Conservation (phyloP, 2,888 invertebrate genomes). For the Siphonodentalium dalli region DNA sequence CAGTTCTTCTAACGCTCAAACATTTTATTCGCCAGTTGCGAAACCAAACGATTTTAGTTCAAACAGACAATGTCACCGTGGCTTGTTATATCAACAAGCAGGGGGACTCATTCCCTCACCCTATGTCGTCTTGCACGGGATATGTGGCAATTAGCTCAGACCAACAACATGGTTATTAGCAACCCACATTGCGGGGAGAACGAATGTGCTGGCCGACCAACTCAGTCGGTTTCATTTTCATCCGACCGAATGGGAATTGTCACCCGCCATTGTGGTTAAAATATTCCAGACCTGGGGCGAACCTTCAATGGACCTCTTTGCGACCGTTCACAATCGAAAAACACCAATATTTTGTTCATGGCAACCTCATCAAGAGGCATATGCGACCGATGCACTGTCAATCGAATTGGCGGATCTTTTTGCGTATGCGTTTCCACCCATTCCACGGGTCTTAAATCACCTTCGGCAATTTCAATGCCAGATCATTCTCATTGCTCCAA, state of each 20-base stretch:
- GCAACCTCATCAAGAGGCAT: conserved; percentile 14
- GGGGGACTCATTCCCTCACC: conserved; percentile 19
- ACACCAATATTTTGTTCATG: conserved; percentile 18
- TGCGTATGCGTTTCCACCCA: conserved; percentile 23
- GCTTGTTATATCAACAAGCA: conserved; percentile 27
- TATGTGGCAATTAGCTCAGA: conserved; percentile 18
- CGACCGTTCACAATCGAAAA: conserved; percentile 6
- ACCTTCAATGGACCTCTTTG: not conserved
- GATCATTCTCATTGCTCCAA: conserved; percentile 22
- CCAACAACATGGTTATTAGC: conserved; percentile 15
- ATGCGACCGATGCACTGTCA: conserved; percentile 19
- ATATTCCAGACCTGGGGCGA: not conserved
- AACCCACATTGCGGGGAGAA: conserved; percentile 17
- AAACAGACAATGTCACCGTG: conserved; percentile 25
- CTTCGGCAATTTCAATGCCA: conserved; percentile 4
- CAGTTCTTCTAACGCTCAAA: conserved; percentile 15
- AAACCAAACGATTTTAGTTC: conserved; percentile 17
- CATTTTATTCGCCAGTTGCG: conserved; percentile 11
- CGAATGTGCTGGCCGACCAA: conserved; percentile 18
- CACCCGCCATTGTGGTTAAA: not conserved
- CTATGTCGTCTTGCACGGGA: conserved; percentile 24
- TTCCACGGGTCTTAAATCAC: conserved; percentile 10
- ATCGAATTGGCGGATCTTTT: conserved; percentile 22
- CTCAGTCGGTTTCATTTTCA: conserved; percentile 9
- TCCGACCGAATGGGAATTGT: conserved; percentile 20